Evolutionary conservation across 2,888 invertebrate species (phyloP).

Genomic region (Drosophila acutilabella): DNA sequence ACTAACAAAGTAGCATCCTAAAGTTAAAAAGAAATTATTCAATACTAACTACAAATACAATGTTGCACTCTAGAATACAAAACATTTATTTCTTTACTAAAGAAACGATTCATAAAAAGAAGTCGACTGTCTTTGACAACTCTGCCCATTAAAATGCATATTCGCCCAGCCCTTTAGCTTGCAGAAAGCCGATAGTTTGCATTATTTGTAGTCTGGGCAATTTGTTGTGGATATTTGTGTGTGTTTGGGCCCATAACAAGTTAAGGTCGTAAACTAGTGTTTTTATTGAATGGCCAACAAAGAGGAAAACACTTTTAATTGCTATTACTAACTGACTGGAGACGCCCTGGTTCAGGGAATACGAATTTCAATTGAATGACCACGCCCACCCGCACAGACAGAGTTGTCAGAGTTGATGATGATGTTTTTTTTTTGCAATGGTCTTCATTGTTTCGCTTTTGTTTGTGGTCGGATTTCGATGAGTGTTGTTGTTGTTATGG

Average conservation of each 20-base stretch:
- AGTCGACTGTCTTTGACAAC: background rate
- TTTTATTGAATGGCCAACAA: constrained; percentile 58
- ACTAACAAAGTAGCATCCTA: too few species aligned
- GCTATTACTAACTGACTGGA: constrained; percentile 51
- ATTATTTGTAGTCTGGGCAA: constrained; percentile 41
- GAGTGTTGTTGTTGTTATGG: constrained; percentile 31
- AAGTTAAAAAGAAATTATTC: too few species aligned
- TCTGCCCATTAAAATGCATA: background rate
- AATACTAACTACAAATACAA: too few species aligned
- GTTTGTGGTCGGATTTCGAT: constrained; percentile 50
- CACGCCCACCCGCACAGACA: constrained; percentile 26
- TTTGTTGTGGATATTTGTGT: constrained; percentile 23
- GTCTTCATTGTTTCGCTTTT: constrained; percentile 67
- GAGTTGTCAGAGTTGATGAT: constrained; percentile 37
- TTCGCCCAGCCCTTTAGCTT: background rate
- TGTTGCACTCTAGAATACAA: too few species aligned
- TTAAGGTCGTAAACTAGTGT: constrained; percentile 48
- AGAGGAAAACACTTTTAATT: constrained; percentile 56
- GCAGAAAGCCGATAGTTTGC: background rate
- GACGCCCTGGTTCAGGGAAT: constrained; percentile 17
- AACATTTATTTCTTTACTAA: too few species aligned
- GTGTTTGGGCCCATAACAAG: background rate
- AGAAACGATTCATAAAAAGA: too few species aligned
- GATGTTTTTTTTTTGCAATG: constrained; percentile 45
- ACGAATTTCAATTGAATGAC: constrained; percentile 9